These are phyloP conservation scores for Sphaerophoria taeniata DNA, from an alignment of 2,888 invertebrate genomes.

Conservation along the genomic window DNA sequence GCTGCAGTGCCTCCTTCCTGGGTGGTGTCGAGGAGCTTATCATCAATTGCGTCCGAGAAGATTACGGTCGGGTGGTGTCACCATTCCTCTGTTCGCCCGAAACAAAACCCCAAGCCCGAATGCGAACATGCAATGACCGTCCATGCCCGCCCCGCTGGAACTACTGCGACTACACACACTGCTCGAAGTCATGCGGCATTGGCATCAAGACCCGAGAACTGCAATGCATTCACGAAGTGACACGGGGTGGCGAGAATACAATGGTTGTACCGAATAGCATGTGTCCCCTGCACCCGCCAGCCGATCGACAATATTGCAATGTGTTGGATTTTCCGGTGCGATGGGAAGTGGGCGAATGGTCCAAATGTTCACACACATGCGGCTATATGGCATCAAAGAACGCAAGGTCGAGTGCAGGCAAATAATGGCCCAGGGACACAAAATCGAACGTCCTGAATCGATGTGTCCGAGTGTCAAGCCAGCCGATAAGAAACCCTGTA, in stretches of 20 bases:
- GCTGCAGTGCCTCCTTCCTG: constrained; percentile 96
- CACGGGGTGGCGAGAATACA: constrained; percentile 93
- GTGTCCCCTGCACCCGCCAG: constrained; percentile 94
- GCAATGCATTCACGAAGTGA: constrained; percentile 86
- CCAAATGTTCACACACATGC: constrained; percentile 95
- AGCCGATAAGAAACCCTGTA: constrained; percentile 91
- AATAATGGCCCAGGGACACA: constrained; percentile 96
- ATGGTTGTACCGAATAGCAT: constrained; percentile 96
- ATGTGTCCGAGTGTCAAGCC: constrained; percentile 91
- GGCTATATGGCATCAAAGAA: constrained; percentile 94
- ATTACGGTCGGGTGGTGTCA: constrained; percentile 93
- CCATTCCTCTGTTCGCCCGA: constrained; percentile 94
- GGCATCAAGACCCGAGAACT: constrained; percentile 95
- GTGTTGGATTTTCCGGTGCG: constrained; percentile 95
- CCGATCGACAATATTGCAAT: constrained; percentile 95
- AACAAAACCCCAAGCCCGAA: constrained; percentile 94
- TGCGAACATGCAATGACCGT: constrained; percentile 96
- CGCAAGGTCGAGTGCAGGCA: constrained; percentile 94
- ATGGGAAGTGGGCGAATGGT: constrained; percentile 95
- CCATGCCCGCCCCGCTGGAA: constrained; percentile 98
- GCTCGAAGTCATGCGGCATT: constrained; percentile 96
- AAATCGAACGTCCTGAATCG: constrained; percentile 89
- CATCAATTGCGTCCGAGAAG: constrained; percentile 94
- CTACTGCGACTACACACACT: constrained; percentile 93
- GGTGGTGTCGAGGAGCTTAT: constrained; percentile 94